Conservation (phyloP, 2,113 vertebrate species). For the Hypocryptadius cinnamomeus region DNA sequence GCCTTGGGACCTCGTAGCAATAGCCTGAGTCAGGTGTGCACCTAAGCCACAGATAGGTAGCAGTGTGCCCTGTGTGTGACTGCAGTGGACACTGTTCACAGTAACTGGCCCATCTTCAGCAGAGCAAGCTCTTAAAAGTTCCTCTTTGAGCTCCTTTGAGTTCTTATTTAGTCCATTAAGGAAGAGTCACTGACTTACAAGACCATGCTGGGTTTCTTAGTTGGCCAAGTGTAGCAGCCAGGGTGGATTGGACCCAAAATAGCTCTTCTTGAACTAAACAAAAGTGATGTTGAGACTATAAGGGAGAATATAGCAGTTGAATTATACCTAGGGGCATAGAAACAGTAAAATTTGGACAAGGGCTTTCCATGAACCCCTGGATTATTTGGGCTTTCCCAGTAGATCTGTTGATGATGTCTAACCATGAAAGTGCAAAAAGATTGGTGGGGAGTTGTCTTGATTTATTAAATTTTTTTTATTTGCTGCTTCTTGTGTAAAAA, state of each 20-base stretch:
- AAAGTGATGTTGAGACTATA: not conserved
- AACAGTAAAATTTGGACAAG: not conserved
- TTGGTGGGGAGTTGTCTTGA: not conserved
- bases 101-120: not conserved
- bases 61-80: accelerated
- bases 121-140: not conserved
- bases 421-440: not conserved
- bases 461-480: not conserved
- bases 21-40: not conserved
- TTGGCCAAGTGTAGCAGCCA: not conserved
- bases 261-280: not conserved
- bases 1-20: not conserved
- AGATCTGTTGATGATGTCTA: not conserved
- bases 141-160: not conserved
- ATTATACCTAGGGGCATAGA: not conserved
- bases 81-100: not conserved
- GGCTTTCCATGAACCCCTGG: not conserved
- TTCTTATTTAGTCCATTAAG: not conserved
- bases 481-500: not conserved
- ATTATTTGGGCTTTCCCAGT: not conserved
- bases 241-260: not conserved
- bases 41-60: not conserved
- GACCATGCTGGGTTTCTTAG: not conserved
- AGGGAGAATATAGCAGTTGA: not conserved
- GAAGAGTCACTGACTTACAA: not conserved